Base-by-base conservation (phyloP, 2,888 invertebrate species). In the Bugula neritina region DNA sequence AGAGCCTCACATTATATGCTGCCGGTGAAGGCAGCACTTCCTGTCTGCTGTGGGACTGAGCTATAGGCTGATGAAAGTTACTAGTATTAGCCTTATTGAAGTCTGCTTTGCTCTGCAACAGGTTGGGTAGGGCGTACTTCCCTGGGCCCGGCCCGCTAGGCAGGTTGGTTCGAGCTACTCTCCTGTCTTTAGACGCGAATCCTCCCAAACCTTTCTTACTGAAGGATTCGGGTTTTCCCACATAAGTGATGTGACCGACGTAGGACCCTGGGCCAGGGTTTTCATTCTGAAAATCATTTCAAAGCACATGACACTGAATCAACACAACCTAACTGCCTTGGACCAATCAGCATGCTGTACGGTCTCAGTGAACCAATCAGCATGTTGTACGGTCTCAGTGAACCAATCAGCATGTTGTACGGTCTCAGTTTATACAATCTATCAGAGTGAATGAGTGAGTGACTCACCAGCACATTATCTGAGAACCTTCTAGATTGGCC, bases 181-280 rank as follows among this genome's bases (percentile, higher is more conserved):
- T 74, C n/a, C 80, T 78, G 35, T 78, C 76, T 77, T 82, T 83
- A 55, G 83, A 82, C 3, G 83, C 82, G 77, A 84, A 81, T 34
- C 82, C 80, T 31, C 84, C 84, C 52, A 81, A 80, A 35, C 84
- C 84, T 77, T 80, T 83, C 72, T 80, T 80, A 13, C 82, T 82
- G 72, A 77, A 79, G 1, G 82, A 83, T 1, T 77, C 74, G 73
- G 77, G 79, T 23, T 75, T 74, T 70, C 76, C 77, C 58, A 79
- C 79, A 23, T 77, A 71, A 34, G 72, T 75, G 1, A 71, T 58
- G 72, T 80, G 79, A 52, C 77, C 73, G 0, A 79, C 74, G 74
- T 84, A 84, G 35, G 74, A 78, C 1, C 83, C 82, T 29, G 84
- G 84, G 2, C 82, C 81, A n/a, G 84, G 84, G 25, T 80, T 79